phyloP scores from a whole-genome alignment of 2,797 vertebrate genomes.

The Amblyraja radiata region DNA sequence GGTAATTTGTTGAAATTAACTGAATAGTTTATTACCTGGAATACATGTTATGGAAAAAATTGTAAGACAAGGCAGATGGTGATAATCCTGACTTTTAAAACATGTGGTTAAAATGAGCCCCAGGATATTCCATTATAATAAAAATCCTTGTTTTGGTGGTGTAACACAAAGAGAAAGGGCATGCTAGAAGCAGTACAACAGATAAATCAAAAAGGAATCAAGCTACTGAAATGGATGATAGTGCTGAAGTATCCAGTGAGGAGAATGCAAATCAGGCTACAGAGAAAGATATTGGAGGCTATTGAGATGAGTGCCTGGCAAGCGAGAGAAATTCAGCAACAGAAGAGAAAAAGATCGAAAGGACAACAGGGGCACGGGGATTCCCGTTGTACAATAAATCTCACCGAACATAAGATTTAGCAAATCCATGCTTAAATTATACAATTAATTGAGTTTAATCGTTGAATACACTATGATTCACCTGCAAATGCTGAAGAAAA shows the following conservation, averaged over 20 bases:
- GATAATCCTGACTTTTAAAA: background rate
- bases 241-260: conserved; percentile 14
- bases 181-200: background rate
- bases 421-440: background rate
- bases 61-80: background rate
- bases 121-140: conserved; percentile 5
- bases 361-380: background rate
- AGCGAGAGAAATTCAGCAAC: background rate
- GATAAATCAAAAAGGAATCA: conserved; percentile 20
- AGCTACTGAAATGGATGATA: conserved; percentile 9
- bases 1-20: background rate
- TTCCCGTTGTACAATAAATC: background rate
- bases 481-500: background rate
- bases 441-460: background rate
- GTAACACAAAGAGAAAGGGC: conserved; percentile 8
- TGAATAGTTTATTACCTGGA: background rate
- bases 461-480: background rate
- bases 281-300: background rate
- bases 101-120: background rate
- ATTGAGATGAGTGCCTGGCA: background rate
- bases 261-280: conserved; percentile 15
- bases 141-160: background rate
- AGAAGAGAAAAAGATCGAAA: background rate
- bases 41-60: background rate
- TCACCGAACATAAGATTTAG: background rate